These are phyloP conservation scores for Vulpes lagopus DNA, from an alignment of 2,113 vertebrate species.

Conservation along the genomic window DNA sequence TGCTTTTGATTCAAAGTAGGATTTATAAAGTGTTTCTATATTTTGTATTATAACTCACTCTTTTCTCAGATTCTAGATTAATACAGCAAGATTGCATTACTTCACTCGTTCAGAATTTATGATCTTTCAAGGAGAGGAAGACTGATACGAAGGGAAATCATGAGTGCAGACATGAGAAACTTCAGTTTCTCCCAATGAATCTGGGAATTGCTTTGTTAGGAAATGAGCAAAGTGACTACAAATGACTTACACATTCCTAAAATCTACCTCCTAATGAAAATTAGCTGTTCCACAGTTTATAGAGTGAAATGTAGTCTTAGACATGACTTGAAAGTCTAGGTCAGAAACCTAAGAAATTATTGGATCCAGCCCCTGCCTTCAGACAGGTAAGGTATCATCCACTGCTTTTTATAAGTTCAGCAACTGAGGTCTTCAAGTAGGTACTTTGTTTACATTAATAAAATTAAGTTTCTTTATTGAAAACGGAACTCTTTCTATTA, in stretches of 20 bases:
- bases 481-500: not conserved
- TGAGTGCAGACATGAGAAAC: not conserved
- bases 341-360: not conserved
- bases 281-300: not conserved
- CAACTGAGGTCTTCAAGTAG: not conserved
- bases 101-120: not conserved
- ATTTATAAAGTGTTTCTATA: not conserved
- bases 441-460: not conserved
- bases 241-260: not conserved
- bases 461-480: conserved; percentile 18
- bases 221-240: not conserved
- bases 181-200: not conserved
- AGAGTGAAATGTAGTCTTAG: not conserved
- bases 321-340: not conserved
- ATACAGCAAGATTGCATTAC: not conserved
- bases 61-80: not conserved
- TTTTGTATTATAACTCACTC: not conserved
- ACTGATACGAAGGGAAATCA: not conserved
- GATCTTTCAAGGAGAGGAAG: not conserved
- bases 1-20: conserved; percentile 41
- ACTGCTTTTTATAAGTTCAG: not conserved
- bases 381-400: not conserved
- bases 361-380: not conserved
- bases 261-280: not conserved
- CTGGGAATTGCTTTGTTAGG: not conserved